Evolutionary conservation across 2,888 invertebrate species (phyloP), one percentile per base, ranked within the genome.

Genomic region (Priocnemis perturbator): DNA sequence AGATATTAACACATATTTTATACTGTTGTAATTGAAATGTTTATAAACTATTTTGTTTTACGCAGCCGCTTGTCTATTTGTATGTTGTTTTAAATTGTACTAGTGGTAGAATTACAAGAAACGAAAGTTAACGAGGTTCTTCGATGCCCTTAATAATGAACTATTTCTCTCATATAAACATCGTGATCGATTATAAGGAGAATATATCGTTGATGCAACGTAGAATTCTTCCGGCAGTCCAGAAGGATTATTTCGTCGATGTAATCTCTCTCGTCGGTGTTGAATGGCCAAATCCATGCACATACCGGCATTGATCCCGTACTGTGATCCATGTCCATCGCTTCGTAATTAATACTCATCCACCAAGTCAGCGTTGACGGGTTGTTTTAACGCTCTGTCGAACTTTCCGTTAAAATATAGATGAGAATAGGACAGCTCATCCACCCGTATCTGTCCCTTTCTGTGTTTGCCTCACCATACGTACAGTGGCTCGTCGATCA

Each of bases 401-500:
- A 67, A 67, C 71, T 73, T 75, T 59, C 70, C 68, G 73, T 79
- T 77, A 80, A 79, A 79, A 80, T 80, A 79, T 73, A 80, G 69
- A 79, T 67, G 68, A 68, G 65, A 59, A 52, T 67, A 52, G 72
- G 69, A 64, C 44, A 37, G 48, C 59, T 52, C 65, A 55, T 47
- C 60, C 45, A 58, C 45, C 47, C 19, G 37, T 26, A n/a, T 44
- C 17, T 15, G 55, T 14, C 55, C 21, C 45, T 17, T 21, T 21
- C 48, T 23, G 19, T 37, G 48, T 21, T 19, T 23, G 44, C 47
- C 44, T 48, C 62, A 60, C 47, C 61, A 62, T 71, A 62, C 37
- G 65, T 50, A 48, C 62, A 74, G 66, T 72, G 66, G 75, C 81
- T 82, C 85, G 85, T 86, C 83, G 81, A 85, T 86, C 86, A 85